These are phyloP conservation scores for Leptobrachium leishanense DNA, from an alignment of 2,113 vertebrate species.

Conservation along the genomic window DNA sequence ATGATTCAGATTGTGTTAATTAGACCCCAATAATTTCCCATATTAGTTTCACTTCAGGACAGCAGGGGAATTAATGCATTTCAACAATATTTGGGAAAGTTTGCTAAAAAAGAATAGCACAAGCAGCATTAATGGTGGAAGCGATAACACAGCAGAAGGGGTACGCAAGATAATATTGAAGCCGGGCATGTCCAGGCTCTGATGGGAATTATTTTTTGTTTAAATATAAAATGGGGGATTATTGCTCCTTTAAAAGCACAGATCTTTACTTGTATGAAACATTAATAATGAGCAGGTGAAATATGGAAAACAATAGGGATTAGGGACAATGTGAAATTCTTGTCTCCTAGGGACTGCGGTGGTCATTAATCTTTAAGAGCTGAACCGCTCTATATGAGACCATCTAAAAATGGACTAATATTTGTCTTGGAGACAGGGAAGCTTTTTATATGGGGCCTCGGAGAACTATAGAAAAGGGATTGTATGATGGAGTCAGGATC, in stretches of 20 bases:
- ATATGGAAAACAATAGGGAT: slow-evolving; percentile 43
- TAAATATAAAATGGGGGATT: too few relatives aligned
- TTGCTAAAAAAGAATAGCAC: too few relatives aligned
- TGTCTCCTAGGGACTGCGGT: background rate
- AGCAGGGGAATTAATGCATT: too few relatives aligned
- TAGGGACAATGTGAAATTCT: slow-evolving; percentile 25
- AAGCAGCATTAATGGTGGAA: too few relatives aligned
- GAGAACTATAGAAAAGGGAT: background rate
- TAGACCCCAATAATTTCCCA: too few relatives aligned
- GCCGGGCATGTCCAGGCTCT: too few relatives aligned
- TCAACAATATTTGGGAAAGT: too few relatives aligned
- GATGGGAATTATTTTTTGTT: too few relatives aligned
- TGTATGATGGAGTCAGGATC: slow-evolving; percentile 1
- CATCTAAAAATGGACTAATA: slow-evolving; percentile 43
- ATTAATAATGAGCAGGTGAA: slow-evolving; percentile 47
- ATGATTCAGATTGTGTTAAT: too few relatives aligned
- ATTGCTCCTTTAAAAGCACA: slow-evolving; percentile 2
- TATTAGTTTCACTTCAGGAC: too few relatives aligned
- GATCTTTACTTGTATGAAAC: slow-evolving; percentile 12
- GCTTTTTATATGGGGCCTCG: slow-evolving; percentile 9
- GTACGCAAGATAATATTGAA: too few relatives aligned
- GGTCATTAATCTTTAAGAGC: slow-evolving; percentile 38
- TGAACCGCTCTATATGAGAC: slow-evolving; percentile 35
- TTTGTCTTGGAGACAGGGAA: slow-evolving; percentile 46
- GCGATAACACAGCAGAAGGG: too few relatives aligned